Conservation (phyloP, 2,888 invertebrate species). For the Orchesella flavescens region DNA sequence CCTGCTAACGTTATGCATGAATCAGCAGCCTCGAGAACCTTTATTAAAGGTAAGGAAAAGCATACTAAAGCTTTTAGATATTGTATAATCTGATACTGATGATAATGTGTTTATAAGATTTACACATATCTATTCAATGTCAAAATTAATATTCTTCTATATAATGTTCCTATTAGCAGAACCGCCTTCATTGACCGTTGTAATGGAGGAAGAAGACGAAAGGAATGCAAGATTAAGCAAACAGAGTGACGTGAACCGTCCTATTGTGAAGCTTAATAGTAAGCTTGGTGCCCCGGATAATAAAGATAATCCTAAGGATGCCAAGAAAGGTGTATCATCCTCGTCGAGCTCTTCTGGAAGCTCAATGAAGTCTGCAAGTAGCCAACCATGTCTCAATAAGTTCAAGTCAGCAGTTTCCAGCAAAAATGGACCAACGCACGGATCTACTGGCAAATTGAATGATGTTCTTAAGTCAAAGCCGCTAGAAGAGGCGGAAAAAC, state of each 20-base stretch:
- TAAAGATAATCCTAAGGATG: not conserved
- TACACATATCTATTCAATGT: not conserved
- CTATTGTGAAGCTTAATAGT: not conserved
- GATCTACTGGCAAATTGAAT: slow-evolving; percentile 44
- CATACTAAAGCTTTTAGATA: not conserved
- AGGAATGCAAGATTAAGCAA: not conserved
- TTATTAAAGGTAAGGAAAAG: slow-evolving; percentile 32
- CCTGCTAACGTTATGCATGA: not conserved
- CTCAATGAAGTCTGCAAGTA: slow-evolving; percentile 60
- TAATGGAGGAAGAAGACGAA: slow-evolving; percentile 44
- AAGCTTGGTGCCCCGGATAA: not conserved
- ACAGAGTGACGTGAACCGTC: not conserved
- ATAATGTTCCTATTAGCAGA: slow-evolving; percentile 19
- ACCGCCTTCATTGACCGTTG: slow-evolving; percentile 22
- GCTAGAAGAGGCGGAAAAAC: slow-evolving; percentile 56
- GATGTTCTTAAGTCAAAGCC: slow-evolving; percentile 34
- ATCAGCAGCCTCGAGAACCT: slow-evolving; percentile 28
- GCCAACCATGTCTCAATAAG: slow-evolving; percentile 19
- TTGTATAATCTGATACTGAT: not conserved
- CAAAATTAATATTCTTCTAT: not conserved
- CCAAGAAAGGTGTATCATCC: slow-evolving; percentile 24
- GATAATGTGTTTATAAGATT: not conserved
- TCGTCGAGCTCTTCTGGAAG: slow-evolving; percentile 31
- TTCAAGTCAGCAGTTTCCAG: slow-evolving; percentile 11
- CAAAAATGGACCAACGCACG: slow-evolving; percentile 34